Evolutionary conservation across 2,113 vertebrate genomes (phyloP), one percentile per base, ranked within the genome.

Genomic region (Eolophus roseicapilla): DNA sequence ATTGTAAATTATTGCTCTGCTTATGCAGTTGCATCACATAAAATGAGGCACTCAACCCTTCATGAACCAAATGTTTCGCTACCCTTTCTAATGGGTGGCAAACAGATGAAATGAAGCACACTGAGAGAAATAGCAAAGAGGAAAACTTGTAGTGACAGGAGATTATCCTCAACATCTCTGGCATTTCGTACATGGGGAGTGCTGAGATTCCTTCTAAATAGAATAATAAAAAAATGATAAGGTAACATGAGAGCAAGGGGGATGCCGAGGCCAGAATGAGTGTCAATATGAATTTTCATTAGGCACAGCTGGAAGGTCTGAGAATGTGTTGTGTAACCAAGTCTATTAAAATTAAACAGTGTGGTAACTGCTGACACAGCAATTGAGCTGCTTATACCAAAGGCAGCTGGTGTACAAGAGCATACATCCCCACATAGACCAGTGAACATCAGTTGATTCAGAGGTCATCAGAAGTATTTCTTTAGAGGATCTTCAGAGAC

Each of bases 251-350:
- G 53, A 90, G 43, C 39, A 50, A 90, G 33, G 39, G 28, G 39
- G 70, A 37, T 75, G 62, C 64, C 71, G 76, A 92, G 46, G 74
- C 27, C 60, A 63, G 77, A 92, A 79, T 44, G 65, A 71, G 14
- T 64, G 82, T 83, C 92, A 81, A 41, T 57, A 82, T 90, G 82
- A 82, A 93, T 91, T 96, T 94, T 73, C 86, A 88, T 94, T 86
- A 95, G 86, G 90, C 88, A 84, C 88, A 94, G 92, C 93, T 96
- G 92, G 83, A 90, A 96, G 88, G 76, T 76, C 77, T 76, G 74
- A 93, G 68, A 81, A 93, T 47, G 37, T 75, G 73, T 94, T 95
- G 82, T 79, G 60, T 84, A 96, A 94, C 90, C 47, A 64, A 57
- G 86, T 29, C 62, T 52, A 88, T 94, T 84, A 96, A 95, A 93